Evolutionary conservation across 2,113 vertebrate species (phyloP), one percentile per base, ranked within the genome.

Genomic region (Agelaius tricolor): DNA sequence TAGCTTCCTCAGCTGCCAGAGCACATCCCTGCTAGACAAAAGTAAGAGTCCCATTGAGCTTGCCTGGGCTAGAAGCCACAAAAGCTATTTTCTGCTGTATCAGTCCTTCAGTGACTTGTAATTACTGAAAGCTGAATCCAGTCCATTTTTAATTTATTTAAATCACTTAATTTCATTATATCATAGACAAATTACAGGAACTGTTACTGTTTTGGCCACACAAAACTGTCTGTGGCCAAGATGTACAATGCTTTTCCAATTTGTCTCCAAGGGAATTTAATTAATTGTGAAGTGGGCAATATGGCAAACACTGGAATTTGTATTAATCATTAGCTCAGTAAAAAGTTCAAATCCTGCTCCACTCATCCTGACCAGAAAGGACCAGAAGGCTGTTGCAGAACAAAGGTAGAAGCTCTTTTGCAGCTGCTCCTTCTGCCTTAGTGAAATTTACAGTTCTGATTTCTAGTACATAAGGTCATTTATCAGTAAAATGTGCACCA

Each of bases 101-200:
- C 59, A 92, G 75, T 93, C 54, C 52, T 95, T 57, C 14, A 82
- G 59, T 76, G 69, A 89, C 80, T 93, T 78, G 61, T 57, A 94
- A 93, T 95, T 94, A 92, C 83, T 76, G 80, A 93, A 96, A 91
- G 49, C 89, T 95, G 88, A 96, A 94, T 69, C 74, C 4, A 1
- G 41, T 89, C 69, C 77, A 93, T 72, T 92, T 79, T 93, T 87
- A 93, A 96, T 93, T 88, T 95, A 95, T 92, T 96, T 95, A 94
- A 96, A 97, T 96, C 68, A 76, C 92, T 95, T 96, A 82, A 95
- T 96, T 96, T 96, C 82, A 96, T 93, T 91, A 92, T 91, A 95
- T 92, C 90, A 92, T 65, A 93, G 79, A 46, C 8, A 1, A 97
- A 93, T 94, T 95, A 96, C 75, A 84, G 79, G 51, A 65, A 78